Conservation (phyloP, 2,888 invertebrate species). For the Uropetala carovei region DNA sequence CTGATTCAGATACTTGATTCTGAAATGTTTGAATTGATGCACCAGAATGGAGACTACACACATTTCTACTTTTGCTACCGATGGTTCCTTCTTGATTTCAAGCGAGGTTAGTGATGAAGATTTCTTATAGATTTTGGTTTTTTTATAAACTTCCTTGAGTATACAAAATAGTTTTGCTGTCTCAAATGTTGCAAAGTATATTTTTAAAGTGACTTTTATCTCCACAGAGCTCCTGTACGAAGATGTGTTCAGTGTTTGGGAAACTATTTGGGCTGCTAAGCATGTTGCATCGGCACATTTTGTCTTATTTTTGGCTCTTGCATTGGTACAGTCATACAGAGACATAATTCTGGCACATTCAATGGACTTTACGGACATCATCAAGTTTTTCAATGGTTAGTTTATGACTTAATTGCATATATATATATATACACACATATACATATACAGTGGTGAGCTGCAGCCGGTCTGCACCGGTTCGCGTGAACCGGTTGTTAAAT, state of each 20-base stretch:
- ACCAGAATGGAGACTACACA: conserved; percentile 95
- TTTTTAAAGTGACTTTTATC: conserved; percentile 4
- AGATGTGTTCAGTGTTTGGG: conserved; percentile 96
- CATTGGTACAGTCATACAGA: conserved; percentile 93
- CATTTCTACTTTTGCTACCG: conserved; percentile 99
- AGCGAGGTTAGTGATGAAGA: conserved; percentile 79
- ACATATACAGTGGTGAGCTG: too few relatives aligned
- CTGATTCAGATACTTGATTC: conserved; percentile 93
- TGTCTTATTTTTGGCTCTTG: conserved; percentile 94
- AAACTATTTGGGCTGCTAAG: conserved; percentile 96
- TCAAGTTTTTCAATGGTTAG: conserved; percentile 97
- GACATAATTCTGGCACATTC: conserved; percentile 96
- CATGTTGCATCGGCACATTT: conserved; percentile 92
- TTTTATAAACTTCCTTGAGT: neutral
- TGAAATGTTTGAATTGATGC: conserved; percentile 96
- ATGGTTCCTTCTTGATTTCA: conserved; percentile 97
- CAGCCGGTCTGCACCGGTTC: too few relatives aligned
- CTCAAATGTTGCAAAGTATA: neutral
- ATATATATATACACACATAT: neutral
- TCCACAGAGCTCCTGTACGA: conserved; percentile 89
- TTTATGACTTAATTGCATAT: conserved; percentile 63
- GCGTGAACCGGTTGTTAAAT: too few relatives aligned
- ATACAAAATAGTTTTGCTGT: neutral
- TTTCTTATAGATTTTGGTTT: neutral
- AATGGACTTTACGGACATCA: conserved; percentile 99